Evolutionary conservation across 2,797 vertebrate species (phyloP).

Genomic region (Lophotriccus pileatus): DNA sequence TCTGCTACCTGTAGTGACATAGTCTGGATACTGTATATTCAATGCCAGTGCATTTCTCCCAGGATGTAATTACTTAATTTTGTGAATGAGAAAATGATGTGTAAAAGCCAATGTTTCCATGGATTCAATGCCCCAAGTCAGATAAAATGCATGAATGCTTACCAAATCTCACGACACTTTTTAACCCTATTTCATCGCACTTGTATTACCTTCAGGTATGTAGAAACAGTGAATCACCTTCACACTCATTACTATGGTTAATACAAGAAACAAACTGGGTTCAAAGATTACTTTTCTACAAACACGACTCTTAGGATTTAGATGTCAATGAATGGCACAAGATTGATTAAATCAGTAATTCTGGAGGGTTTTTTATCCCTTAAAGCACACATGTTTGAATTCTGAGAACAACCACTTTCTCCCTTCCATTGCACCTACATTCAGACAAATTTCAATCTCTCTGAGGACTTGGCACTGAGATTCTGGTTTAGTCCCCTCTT

Average conservation of each 20-base stretch:
- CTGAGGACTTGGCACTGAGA: not conserved
- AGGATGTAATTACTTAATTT: constrained; percentile 70
- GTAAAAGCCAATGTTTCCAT: constrained; percentile 54
- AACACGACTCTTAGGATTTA: not conserved
- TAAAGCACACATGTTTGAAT: not conserved
- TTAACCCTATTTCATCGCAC: not conserved
- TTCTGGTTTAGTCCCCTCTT: not conserved
- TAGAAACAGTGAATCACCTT: not conserved
- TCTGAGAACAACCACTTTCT: not conserved
- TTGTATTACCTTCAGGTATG: not conserved
- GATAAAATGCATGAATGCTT: constrained; percentile 31
- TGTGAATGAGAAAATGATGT: constrained; percentile 72
- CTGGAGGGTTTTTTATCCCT: not conserved
- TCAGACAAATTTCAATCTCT: not conserved
- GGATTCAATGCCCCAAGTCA: constrained; percentile 28
- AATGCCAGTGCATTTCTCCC: constrained; percentile 27
- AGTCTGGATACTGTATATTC: constrained; percentile 50
- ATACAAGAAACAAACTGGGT: not conserved
- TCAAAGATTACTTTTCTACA: not conserved
- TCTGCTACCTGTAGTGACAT: constrained; percentile 85
- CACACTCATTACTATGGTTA: not conserved
- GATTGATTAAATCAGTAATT: not conserved
- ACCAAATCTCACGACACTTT: not conserved
- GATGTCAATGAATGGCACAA: not conserved
- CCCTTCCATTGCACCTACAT: not conserved